phyloP scores from a whole-genome alignment of 2,888 invertebrate species.

The Villa cingulata region DNA sequence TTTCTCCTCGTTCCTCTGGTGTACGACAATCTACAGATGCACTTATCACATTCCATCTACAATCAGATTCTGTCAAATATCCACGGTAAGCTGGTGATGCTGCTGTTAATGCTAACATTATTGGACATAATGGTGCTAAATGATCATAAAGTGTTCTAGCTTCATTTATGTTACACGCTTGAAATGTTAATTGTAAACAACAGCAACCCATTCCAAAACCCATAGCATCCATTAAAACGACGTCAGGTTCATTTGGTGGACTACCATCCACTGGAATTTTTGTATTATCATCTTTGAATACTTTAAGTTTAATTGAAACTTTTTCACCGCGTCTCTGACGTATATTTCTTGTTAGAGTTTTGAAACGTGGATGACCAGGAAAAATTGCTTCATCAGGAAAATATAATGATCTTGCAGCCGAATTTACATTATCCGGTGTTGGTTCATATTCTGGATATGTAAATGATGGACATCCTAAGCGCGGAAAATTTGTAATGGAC shows the following conservation, averaged over 20 bases:
- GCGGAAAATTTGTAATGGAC: slow-evolving; percentile 86
- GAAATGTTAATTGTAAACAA: slow-evolving; percentile 88
- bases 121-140: slow-evolving; percentile 89
- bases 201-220: slow-evolving; percentile 99
- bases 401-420: slow-evolving; percentile 73
- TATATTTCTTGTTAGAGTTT: slow-evolving; percentile 86
- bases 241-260: slow-evolving; percentile 65
- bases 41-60: slow-evolving; percentile 95
- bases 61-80: slow-evolving; percentile 87
- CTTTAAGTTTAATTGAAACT: slow-evolving; percentile 93
- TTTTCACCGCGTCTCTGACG: slow-evolving; percentile 83
- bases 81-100: slow-evolving; percentile 93
- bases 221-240: slow-evolving; percentile 98
- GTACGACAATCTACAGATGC: slow-evolving; percentile 93
- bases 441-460: slow-evolving; percentile 58
- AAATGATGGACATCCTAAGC: slow-evolving; percentile 80
- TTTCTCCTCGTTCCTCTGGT: slow-evolving; percentile 73
- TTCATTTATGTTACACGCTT: slow-evolving; percentile 88
- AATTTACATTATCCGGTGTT: slow-evolving; percentile 52
- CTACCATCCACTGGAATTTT: slow-evolving; percentile 71
- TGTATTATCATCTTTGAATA: slow-evolving; percentile 80
- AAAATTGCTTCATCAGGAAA: slow-evolving; percentile 93
- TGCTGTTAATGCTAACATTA: slow-evolving; percentile 92
- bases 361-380: slow-evolving; percentile 90
- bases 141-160: slow-evolving; percentile 95